Evolutionary conservation across 23 tunicate species (phyloP), one percentile per base, ranked within the genome.

Genomic region (Halocynthia aurantium): DNA sequence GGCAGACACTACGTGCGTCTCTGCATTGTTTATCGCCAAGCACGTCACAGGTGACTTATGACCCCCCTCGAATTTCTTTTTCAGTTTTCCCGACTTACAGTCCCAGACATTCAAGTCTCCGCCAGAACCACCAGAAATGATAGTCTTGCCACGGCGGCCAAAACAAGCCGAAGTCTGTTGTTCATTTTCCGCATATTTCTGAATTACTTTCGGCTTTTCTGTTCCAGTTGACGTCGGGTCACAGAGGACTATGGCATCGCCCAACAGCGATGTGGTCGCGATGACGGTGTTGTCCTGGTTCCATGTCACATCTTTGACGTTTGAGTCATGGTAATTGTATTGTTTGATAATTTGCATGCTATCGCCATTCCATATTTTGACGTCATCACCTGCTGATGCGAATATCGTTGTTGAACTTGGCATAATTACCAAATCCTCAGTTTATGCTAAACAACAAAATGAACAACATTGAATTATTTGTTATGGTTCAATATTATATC

Each of bases 31-130:
- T 21, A 86, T 55, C 6, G 90, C 83, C 53, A 90, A 67, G 68
- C 97, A 80, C 8, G 85, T 90, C 50, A 90, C 84, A 0, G 90
- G 89, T 67, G 67, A 62, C 51, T 56, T 31, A 52, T 89, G 96
- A 17, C 85, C 69, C 61, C 70, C 80, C 77, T 81, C 66, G 81
- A 44, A 90, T 65, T 70, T 19, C 77, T 90, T 90, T 52, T 55
- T 77, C 5, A 75, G 64, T 63, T 81, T 76, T 0, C 79, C 77
- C 7, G 78, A 76, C 10, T 90, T 80, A 56, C 84, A 61, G 31
- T 90, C 86, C 97, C 97, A 90, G 12, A 84, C 71, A 72, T 62
- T 81, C 20, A 85, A 81, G 52, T 82, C 84, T 0, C 97, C 97
- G 53, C 78, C 80, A 21, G 87, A 77, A 9, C 97, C 86, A 64